Percentiles rank a stretch among this genome's conserved stretches.
Conservation (phyloP, 2,888 invertebrate genomes). For the Baccha elongata region DNA sequence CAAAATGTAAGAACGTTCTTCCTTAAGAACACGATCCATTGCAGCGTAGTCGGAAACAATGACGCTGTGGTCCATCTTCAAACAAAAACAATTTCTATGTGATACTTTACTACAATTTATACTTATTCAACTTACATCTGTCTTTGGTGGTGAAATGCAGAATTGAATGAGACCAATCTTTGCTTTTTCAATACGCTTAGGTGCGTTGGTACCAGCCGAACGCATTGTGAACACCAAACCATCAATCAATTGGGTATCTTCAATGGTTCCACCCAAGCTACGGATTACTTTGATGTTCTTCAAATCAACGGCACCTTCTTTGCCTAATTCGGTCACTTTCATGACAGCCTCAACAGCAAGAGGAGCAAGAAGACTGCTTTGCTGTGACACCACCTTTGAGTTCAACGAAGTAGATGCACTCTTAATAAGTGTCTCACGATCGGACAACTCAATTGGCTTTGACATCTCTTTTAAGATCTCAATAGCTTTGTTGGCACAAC, state of each 20-base stretch:
- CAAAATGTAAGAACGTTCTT: constrained; percentile 98
- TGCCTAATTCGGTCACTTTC: constrained; percentile 85
- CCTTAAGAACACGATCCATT: constrained; percentile 99
- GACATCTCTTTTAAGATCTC: constrained; percentile 92
- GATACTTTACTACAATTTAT: too few relatives aligned
- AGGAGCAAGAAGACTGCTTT: constrained; percentile 96
- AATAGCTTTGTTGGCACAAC: constrained; percentile 82
- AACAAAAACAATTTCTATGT: too few relatives aligned
- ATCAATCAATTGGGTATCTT: constrained; percentile 97
- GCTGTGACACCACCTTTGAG: constrained; percentile 99
- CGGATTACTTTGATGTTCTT: constrained; percentile 98
- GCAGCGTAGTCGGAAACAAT: constrained; percentile 99
- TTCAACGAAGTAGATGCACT: constrained; percentile 99
- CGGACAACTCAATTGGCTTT: constrained; percentile 91
- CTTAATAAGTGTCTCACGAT: constrained; percentile 93
- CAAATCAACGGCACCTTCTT: constrained; percentile 92
- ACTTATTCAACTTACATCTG: constrained; percentile 88
- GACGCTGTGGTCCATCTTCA: constrained; percentile 95
- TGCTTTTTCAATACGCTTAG: constrained; percentile 97
- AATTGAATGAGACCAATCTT: constrained; percentile 99
- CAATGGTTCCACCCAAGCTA: constrained; percentile 97
- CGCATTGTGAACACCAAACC: constrained; percentile 97
- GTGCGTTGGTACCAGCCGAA: constrained; percentile 94
- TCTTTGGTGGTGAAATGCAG: constrained; percentile 99
- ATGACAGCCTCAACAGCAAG: constrained; percentile 98